Base-by-base conservation (phyloP, 1,140 invertebrate genomes). In the Brachionus angularis region DNA sequence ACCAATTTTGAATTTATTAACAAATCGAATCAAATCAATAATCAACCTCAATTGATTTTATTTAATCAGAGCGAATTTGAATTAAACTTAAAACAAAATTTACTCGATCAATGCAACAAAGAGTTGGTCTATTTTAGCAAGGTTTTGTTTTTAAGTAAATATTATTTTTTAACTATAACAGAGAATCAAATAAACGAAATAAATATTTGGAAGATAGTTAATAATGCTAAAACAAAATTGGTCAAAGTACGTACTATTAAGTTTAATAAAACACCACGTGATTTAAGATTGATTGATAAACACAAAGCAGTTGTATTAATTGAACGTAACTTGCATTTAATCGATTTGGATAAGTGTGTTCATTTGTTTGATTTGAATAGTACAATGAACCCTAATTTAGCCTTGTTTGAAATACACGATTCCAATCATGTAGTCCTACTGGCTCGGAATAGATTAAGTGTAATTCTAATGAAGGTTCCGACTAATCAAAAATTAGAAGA, bases 321-420 rank as follows among this genome's bases (percentile, higher is more conserved):
- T 78, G 85, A 88, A 53, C 80, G 90, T 23, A 89, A 92, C 78
- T 84, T 92, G 4, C 84, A 86, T 72, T 85, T 91, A 14, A 90
- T 89, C 75, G 86, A 92, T 80, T 79, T 92, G 12, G 85, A 91
- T 76, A 84, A 85, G 78, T 89, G 89, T 64, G 81, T 81, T 61
- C 85, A 88, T 75, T 73, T 88, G 33, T 86, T 86, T 7, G 87
- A 89, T 72, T 78, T 92, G 8, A 90, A 91, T 77, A 85, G 90
- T 34, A 89, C 91, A 2, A 91, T 93, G 89, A 91, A 91, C 83
- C 89, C 91, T 77, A 91, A 91, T 81, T 91, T 91, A 89, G 89
- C 90, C 34, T 91, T 86, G 78, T 92, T 88, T 81, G 89, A 89
- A 1, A 83, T 91, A 4, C 89, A 91, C 78, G 88, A 89, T 81